These are phyloP conservation scores for Coelogynopora nodosa DNA, from an alignment of 2,888 invertebrate species.

Conservation along the genomic window DNA sequence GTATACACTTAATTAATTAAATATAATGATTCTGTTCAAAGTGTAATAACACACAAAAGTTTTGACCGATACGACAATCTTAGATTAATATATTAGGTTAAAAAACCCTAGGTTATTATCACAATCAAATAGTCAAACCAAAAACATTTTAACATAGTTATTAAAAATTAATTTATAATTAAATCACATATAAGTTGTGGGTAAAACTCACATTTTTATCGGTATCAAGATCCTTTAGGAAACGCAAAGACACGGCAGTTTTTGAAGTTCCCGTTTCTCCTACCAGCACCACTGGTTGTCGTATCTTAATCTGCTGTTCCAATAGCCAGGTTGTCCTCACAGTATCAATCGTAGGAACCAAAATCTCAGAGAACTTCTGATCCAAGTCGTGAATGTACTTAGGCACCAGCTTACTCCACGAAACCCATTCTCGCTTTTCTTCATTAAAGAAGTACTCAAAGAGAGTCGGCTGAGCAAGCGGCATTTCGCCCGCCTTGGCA, in stretches of 20 bases:
- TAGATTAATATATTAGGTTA: no score
- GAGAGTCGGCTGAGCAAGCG: slow-evolving; percentile 70
- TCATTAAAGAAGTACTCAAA: slow-evolving; percentile 79
- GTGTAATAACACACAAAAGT: no score
- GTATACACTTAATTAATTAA: no score
- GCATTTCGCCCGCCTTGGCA: slow-evolving; percentile 69
- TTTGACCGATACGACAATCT: no score
- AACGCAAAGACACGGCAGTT: slow-evolving; percentile 80
- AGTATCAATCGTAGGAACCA: slow-evolving; percentile 85
- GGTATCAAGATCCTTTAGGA: slow-evolving; percentile 70
- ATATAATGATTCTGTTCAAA: no score
- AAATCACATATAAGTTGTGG: no score
- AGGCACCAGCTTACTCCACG: slow-evolving; percentile 78
- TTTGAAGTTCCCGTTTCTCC: slow-evolving; percentile 90
- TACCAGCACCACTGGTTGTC: slow-evolving; percentile 76
- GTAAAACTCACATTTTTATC: slow-evolving; percentile 70
- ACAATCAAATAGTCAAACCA: no score
- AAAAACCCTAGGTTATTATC: no score
- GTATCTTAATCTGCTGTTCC: slow-evolving; percentile 68
- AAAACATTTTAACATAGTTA: no score
- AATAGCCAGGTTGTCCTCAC: slow-evolving; percentile 75
- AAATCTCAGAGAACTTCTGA: slow-evolving; percentile 74
- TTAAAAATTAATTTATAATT: slow-evolving; percentile 44
- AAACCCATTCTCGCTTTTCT: slow-evolving; percentile 71
- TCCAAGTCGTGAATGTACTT: slow-evolving; percentile 71